Percentiles rank a stretch among this genome's conserved stretches.
phyloP scores from a whole-genome alignment of 2,888 invertebrate species.

The Lepidochitona cinerea region DNA sequence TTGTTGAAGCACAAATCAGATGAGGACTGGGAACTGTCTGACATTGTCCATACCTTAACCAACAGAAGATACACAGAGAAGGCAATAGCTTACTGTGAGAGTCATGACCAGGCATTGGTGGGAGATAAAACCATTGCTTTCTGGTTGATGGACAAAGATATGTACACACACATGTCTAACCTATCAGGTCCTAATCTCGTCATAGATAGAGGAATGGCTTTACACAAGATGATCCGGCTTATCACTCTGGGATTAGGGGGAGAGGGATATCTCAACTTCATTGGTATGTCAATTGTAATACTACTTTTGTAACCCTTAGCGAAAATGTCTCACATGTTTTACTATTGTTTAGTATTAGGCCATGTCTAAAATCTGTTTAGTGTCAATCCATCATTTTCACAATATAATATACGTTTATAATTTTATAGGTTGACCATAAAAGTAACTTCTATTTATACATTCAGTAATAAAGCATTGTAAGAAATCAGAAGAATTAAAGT shows the following conservation, averaged over 20 bases:
- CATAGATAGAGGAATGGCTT: conserved; percentile 92
- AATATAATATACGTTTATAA: too few species aligned
- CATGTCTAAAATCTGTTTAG: too few species aligned
- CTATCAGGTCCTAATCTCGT: conserved; percentile 72
- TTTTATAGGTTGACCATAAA: too few species aligned
- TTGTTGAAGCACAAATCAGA: conserved; percentile 77
- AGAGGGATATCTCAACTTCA: conserved; percentile 99
- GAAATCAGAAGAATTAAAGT: too few species aligned
- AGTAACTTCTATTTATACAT: too few species aligned
- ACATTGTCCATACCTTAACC: conserved; percentile 91
- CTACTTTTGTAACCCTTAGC: too few species aligned
- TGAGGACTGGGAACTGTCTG: conserved; percentile 94
- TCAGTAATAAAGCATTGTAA: too few species aligned
- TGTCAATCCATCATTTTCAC: too few species aligned
- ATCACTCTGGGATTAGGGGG: conserved; percentile 95
- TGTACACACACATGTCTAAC: conserved; percentile 96
- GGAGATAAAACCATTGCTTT: conserved; percentile 99
- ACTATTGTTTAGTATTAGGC: too few species aligned
- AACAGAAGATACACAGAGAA: conserved; percentile 97
- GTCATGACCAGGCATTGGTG: conserved; percentile 89
- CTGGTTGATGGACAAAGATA: conserved; percentile 99
- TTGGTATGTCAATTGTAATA: conserved; percentile 83
- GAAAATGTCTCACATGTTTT: too few species aligned
- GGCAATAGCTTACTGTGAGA: conserved; percentile 97
- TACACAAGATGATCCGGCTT: conserved; percentile 97